These are phyloP conservation scores for Drosophila gaucha DNA, from an alignment of 2,888 invertebrate species.

Conservation along the genomic window DNA sequence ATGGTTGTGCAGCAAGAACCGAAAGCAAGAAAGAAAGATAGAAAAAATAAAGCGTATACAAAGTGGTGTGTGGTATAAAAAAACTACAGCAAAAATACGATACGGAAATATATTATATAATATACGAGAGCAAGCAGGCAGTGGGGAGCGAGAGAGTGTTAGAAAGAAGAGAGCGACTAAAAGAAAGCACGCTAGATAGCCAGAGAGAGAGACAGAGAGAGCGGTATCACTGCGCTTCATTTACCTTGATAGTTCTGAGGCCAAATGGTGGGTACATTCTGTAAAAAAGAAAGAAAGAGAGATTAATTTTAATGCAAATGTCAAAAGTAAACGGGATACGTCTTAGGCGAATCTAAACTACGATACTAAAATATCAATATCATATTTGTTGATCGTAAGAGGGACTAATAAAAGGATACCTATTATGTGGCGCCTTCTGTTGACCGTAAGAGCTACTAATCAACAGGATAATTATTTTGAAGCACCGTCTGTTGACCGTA, in stretches of 20 bases:
- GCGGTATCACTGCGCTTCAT: constrained; percentile 30
- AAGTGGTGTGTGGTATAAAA: constrained; percentile 45
- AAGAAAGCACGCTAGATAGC: constrained; percentile 3
- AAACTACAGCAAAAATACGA: constrained; percentile 39
- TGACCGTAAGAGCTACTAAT: no score
- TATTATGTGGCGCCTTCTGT: no score
- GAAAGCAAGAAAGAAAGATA: constrained; percentile 63
- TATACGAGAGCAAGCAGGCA: constrained; percentile 21
- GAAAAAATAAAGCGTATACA: constrained; percentile 48
- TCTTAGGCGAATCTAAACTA: no score
- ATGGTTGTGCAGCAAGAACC: constrained; percentile 55
- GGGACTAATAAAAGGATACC: no score
- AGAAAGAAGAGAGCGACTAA: constrained; percentile 4
- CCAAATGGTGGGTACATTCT: constrained; percentile 86
- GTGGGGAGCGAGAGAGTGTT: constrained; percentile 12
- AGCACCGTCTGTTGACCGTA: no score
- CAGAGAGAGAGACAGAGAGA: not conserved
- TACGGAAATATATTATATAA: constrained; percentile 23
- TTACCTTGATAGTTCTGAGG: constrained; percentile 86
- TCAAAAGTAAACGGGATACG: not conserved
- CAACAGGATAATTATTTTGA: no score
- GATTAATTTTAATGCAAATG: not conserved
- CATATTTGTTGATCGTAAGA: no score
- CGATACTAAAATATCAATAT: no score
- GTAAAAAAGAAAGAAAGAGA: constrained; percentile 29